A percentile compares a stretch with the other conserved stretches of the same genome.
phyloP scores from a whole-genome alignment of 64 coral and sea anemone species.

The Catalaphyllia jardinei region DNA sequence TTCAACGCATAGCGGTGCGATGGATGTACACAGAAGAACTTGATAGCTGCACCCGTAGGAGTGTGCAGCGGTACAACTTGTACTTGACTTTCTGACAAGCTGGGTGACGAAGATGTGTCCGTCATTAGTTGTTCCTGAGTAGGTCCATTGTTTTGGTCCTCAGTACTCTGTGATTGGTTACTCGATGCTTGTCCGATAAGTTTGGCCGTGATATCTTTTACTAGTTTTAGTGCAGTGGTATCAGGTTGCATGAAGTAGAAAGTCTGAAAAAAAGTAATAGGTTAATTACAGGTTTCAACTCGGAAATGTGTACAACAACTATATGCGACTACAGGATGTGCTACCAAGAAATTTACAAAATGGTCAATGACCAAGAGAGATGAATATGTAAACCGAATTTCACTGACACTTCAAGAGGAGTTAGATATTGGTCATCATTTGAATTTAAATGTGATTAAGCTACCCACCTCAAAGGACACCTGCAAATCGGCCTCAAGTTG shows the following conservation, averaged over 20 bases:
- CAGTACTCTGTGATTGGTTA: neutral
- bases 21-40: constrained; percentile 66
- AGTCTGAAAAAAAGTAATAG: constrained; percentile 7
- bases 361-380: no score
- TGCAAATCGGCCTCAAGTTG: constrained; percentile 4
- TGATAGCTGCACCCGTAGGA: constrained; percentile 32
- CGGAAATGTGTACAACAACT: no score
- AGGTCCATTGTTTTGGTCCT: neutral
- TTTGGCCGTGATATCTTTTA: constrained; percentile 18
- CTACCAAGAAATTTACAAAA: no score
- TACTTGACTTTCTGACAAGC: neutral
- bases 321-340: no score
- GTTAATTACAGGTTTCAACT: neutral
- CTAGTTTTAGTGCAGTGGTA: constrained; percentile 38
- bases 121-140: neutral
- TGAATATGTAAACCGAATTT: no score
- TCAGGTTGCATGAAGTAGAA: constrained; percentile 78
- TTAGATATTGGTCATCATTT: neutral
- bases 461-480: constrained; percentile 38
- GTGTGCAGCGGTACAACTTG: constrained; percentile 52
- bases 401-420: no score
- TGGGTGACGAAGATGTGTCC: neutral
- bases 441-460: neutral
- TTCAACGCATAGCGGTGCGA: constrained; percentile 71
- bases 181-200: neutral